Evolutionary conservation across 2,797 vertebrate species (phyloP), one percentile per base, ranked within the genome.

Genomic region (Fratercula arctica): DNA sequence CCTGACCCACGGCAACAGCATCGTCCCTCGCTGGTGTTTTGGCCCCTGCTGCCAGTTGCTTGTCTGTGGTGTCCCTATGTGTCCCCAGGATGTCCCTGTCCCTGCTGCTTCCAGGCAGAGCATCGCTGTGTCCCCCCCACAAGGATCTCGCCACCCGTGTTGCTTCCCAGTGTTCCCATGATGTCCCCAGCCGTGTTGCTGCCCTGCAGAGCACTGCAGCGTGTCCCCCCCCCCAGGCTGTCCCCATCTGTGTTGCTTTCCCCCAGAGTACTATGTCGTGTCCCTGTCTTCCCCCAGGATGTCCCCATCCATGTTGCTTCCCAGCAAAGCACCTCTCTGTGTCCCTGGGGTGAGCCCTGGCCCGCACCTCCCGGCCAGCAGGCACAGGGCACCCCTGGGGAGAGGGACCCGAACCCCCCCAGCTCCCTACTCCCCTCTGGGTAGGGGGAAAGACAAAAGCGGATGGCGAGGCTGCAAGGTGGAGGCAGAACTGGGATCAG

Each of bases 361-460:
- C 26, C 46, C 2, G 0, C 31, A 17, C 15, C 75, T 45, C 24
- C 45, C 1, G 6, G 43, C 26, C 2, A 21, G 1, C 1, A 8
- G 48, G 51, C 7, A 0, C 3, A 45, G 70, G 39, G 46, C 31
- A 16, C 19, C 41, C 24, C 20, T 3, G 25, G 75, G 68, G 51
- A 37, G 67, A 39, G 13, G 75, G 57, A 35, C 31, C 48, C 5
- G 0, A 53, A 3, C 4, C 5, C 13, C 25, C 4, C 20, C 56
- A 66, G 37, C 37, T 63, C 78, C 66, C 46, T 51, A 20, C 37
- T 50, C 11, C 28, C 10, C 23, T 14, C 25, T 0, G 2, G 20
- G 17, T 4, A 13, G 0, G 0, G 33, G n/a, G 61, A n/a, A 21
- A n/a, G 23, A 24, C 0, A 0, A 2, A 20, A 45, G 25, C 37